Evolutionary conservation across 2,797 vertebrate species (phyloP).

Genomic region (Falco naumanni): DNA sequence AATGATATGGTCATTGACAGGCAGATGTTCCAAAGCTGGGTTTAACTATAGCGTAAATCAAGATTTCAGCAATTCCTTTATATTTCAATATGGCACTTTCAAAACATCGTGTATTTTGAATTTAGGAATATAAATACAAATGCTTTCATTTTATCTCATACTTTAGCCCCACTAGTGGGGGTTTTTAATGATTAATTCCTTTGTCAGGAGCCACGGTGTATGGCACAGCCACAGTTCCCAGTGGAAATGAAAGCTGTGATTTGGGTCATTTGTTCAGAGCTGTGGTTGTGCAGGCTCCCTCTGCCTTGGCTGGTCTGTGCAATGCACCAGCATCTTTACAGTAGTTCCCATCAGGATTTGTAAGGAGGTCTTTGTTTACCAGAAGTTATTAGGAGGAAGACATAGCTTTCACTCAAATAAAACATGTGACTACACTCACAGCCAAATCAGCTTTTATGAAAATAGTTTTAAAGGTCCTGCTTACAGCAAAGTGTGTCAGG

Average conservation of each 20-base stretch:
- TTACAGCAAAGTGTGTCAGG: background rate
- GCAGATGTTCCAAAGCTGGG: slow-evolving; percentile 45
- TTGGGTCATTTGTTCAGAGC: background rate
- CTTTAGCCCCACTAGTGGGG: background rate
- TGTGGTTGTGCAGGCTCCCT: background rate
- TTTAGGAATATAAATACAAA: slow-evolving; percentile 19
- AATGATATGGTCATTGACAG: background rate
- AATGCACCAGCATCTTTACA: background rate
- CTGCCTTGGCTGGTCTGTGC: background rate
- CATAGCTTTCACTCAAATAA: background rate
- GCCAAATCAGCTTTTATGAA: background rate
- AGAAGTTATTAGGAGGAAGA: background rate
- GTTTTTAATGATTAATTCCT: background rate
- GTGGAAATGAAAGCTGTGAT: background rate
- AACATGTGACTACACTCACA: background rate
- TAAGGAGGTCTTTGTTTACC: background rate
- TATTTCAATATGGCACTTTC: slow-evolving; percentile 13
- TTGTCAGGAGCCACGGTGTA: background rate
- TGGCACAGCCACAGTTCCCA: background rate
- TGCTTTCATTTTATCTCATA: background rate
- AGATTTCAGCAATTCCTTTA: slow-evolving; percentile 41
- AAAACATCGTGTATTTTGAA: slow-evolving; percentile 17
- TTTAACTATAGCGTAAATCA: slow-evolving; percentile 14
- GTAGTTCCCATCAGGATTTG: background rate
- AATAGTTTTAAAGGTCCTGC: background rate